These are phyloP conservation scores for Laticauda colubrina DNA, from an alignment of 2,113 vertebrate species.

Conservation along the genomic window DNA sequence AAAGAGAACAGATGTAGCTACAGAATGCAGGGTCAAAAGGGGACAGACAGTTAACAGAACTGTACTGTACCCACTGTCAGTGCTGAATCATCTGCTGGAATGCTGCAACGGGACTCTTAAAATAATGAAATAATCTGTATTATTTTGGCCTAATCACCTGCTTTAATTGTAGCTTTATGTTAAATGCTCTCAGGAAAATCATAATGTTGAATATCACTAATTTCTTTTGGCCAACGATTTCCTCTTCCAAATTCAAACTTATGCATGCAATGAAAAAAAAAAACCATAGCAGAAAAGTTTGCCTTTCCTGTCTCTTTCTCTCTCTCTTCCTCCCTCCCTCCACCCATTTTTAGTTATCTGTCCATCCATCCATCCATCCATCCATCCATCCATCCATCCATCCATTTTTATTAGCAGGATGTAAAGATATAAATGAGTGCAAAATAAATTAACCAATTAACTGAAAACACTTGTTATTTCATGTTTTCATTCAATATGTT, in stretches of 20 bases:
- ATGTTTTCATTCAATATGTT: neutral
- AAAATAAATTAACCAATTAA: neutral
- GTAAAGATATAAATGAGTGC: neutral
- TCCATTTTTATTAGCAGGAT: neutral
- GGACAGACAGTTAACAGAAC: slow-evolving; percentile 24
- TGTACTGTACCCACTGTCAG: slow-evolving; percentile 7
- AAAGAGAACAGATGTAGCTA: slow-evolving; percentile 50
- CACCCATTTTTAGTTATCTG: no score
- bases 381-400: neutral
- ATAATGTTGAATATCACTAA: slow-evolving; percentile 12
- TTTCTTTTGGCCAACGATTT: slow-evolving; percentile 31
- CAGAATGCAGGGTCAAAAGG: slow-evolving; percentile 9
- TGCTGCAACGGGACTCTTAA: slow-evolving; percentile 42
- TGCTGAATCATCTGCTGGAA: slow-evolving; percentile 5
- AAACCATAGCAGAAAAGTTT: neutral
- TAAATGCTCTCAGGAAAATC: slow-evolving; percentile 41
- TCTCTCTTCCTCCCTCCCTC: neutral
- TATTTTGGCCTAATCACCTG: slow-evolving; percentile 41
- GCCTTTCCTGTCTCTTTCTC: neutral
- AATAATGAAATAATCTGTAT: slow-evolving; percentile 28
- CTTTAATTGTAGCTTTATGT: slow-evolving; percentile 37
- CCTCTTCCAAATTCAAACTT: slow-evolving; percentile 23
- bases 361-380: neutral
- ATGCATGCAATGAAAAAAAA: neutral
- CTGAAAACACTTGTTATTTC: neutral